These are phyloP conservation scores for Phyllotreta cruciferae DNA, from an alignment of 2,888 invertebrate species.

Conservation along the genomic window DNA sequence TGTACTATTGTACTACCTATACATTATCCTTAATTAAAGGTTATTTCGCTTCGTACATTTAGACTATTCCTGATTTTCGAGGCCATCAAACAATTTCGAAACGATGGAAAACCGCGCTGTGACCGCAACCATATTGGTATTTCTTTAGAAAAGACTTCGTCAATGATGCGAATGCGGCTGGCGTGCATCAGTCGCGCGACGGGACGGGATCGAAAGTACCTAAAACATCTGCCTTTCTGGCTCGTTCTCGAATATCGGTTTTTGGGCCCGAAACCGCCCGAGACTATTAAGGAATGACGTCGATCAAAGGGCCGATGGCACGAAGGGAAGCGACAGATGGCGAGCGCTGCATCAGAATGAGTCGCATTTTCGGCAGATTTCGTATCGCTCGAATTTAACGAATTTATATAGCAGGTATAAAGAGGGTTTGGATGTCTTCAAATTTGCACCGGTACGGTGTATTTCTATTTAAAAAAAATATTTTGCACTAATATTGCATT, in stretches of 20 bases:
- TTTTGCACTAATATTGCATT: too few relatives aligned
- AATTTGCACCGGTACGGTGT: too few relatives aligned
- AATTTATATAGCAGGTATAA: background rate
- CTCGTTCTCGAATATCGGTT: slow-evolving; percentile 3
- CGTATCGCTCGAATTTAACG: background rate
- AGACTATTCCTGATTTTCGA: too few relatives aligned
- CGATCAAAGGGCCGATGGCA: background rate
- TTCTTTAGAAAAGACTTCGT: background rate
- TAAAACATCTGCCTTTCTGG: slow-evolving; percentile 24
- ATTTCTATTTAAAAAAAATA: too few relatives aligned
- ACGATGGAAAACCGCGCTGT: slow-evolving; percentile 1
- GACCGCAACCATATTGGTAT: slow-evolving; percentile 13
- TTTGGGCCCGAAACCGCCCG: too few relatives aligned
- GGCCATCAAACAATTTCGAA: background rate
- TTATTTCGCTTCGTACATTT: too few relatives aligned
- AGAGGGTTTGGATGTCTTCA: too few relatives aligned
- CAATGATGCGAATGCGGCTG: background rate
- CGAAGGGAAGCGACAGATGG: slow-evolving; percentile 14
- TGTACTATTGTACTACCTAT: too few relatives aligned
- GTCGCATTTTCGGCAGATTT: slow-evolving; percentile 1
- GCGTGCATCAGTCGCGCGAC: slow-evolving; percentile 2
- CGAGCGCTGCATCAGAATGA: slow-evolving; percentile 2
- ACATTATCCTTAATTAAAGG: too few relatives aligned
- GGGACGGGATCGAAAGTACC: slow-evolving; percentile 2
- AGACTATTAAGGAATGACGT: background rate